phyloP scores from a whole-genome alignment of 2,888 invertebrate species.

The Imbricaverruca yamaguchii region DNA sequence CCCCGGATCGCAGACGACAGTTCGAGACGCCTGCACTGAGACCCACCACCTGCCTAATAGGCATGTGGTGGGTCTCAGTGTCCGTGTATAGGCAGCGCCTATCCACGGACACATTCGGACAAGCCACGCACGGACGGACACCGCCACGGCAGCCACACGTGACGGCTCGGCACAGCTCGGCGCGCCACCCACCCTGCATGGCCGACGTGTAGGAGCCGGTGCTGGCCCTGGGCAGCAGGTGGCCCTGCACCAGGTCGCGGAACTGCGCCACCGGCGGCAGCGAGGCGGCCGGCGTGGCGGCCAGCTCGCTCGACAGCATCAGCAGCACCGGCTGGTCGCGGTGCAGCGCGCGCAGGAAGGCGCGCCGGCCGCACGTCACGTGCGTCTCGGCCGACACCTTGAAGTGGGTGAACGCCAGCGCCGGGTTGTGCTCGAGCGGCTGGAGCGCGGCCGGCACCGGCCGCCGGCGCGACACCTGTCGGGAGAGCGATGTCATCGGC shows the following conservation, averaged over 20 bases:
- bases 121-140: no score
- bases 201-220: constrained; percentile 53
- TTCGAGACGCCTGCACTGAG: no score
- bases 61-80: no score
- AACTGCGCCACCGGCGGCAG: constrained; percentile 70
- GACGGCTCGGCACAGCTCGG: no score
- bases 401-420: constrained; percentile 67
- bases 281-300: constrained; percentile 47
- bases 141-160: no score
- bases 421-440: constrained; percentile 62
- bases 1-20: no score
- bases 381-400: constrained; percentile 48
- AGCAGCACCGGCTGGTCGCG: constrained; percentile 53
- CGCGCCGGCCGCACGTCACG: constrained; percentile 58
- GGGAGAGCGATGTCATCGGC: background rate
- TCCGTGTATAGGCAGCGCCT: no score
- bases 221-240: constrained; percentile 52
- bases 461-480: constrained; percentile 60
- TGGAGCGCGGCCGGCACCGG: constrained; percentile 60
- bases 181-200: constrained; percentile 52
- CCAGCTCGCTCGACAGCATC: constrained; percentile 55
- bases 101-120: no score
- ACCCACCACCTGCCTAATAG: no score
- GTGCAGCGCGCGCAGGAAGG: constrained; percentile 71
- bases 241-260: constrained; percentile 64